Evolutionary conservation across 2,888 invertebrate species (phyloP).

Genomic region (Sinodicranocentrus sp.): DNA sequence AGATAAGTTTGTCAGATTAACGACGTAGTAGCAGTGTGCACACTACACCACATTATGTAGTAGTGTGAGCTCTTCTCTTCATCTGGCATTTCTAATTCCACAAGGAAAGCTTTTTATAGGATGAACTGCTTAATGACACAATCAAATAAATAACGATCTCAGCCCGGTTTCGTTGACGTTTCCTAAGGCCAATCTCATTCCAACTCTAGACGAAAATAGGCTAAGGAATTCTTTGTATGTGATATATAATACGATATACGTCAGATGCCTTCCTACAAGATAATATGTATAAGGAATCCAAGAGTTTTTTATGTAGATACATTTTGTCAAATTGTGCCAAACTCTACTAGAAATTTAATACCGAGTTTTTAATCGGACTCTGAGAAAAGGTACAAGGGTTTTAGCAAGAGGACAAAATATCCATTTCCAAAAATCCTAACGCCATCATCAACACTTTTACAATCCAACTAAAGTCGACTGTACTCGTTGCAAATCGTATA

Average conservation of each 20-base stretch:
- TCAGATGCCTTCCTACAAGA: neutral
- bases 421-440: too few relatives aligned
- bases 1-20: too few relatives aligned
- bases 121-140: conserved; percentile 54
- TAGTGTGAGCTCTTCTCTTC: too few relatives aligned
- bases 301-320: too few relatives aligned
- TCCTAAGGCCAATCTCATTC: conserved; percentile 52
- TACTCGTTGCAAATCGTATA: conserved; percentile 54
- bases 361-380: conserved; percentile 52
- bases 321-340: conserved; percentile 28
- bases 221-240: conserved; percentile 19
- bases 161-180: conserved; percentile 48
- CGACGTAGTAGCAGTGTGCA: too few relatives aligned
- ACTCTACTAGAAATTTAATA: conserved; percentile 48
- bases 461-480: conserved; percentile 22
- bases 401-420: too few relatives aligned
- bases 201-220: conserved; percentile 47
- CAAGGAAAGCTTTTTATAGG: conserved; percentile 18
- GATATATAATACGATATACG: neutral
- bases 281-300: too few relatives aligned
- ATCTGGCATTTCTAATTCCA: neutral
- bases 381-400: too few relatives aligned
- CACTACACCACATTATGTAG: too few relatives aligned
- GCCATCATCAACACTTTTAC: neutral
- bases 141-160: conserved; percentile 64